Evolutionary conservation across 2,797 vertebrate species (phyloP), one percentile per base, ranked within the genome.

Genomic region (Rhinoraja longicauda): DNA sequence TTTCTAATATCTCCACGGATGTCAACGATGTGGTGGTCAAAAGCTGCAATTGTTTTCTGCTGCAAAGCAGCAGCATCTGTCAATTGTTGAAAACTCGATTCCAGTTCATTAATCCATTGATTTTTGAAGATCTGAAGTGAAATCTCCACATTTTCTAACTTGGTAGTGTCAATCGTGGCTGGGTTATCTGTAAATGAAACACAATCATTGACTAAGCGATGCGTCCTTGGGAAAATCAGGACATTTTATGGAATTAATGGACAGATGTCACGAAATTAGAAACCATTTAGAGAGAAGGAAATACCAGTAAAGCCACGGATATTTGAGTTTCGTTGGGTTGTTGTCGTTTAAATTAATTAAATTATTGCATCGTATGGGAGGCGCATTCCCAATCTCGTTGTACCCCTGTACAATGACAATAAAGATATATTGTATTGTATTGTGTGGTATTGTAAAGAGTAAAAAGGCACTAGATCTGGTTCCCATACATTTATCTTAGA

Each of bases 1-100:
- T 99, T 99, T 59, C 93, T 93, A 78, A 99, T 97, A 94, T 99
- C 98, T 0, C 76, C 93, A 94, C 97, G 94, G 94, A 99, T 96
- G 93, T 93, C 94, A 1, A 96, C 94, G 0, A 99, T 98, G 95
- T 97, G 97, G 10, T 0, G 92, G 86, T 97, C 95, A 94, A 99
- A 95, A 0, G 0, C 32, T 17, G 0, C 29, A 53, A 98, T 95
- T 19, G 90, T 95, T n/a, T 93, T 94, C 81, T 93, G 96, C 94
- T 98, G 97, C 1, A 93, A 94, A 0, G 3, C 92, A 0, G 97
- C 97, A 36, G 94, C 95, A 53, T 96, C 94, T 93, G 97, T 96
- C 94, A 98, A 95, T 59, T 96, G 95, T 0, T 0, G 72, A 94
- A 99, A 94, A 57, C 96, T 95, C 0, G 95, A 96, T 95, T 94